Conservation (phyloP, 2,113 vertebrate genomes). For the Lophura nycthemera region DNA sequence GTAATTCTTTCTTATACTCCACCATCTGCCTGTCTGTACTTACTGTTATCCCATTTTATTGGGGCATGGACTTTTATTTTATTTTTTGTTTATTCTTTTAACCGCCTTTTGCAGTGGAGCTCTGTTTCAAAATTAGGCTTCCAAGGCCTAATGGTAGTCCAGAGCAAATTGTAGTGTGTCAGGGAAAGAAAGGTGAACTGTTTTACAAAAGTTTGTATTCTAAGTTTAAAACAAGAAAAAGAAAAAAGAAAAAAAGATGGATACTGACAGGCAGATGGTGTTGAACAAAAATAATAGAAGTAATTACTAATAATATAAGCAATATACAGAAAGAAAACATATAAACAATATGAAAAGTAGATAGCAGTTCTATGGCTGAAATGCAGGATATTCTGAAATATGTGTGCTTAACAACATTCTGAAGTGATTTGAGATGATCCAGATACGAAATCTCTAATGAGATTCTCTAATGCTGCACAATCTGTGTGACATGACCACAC, state of each 20-base stretch:
- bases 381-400: not conserved
- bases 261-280: slow-evolving; percentile 22
- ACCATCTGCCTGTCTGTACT: not conserved
- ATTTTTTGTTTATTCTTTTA: not conserved
- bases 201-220: not conserved
- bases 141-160: not conserved
- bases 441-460: not conserved
- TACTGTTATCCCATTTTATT: not conserved
- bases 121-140: not conserved
- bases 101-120: not conserved
- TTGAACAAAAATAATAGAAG: slow-evolving; percentile 3
- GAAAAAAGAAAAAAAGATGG: not conserved
- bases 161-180: not conserved
- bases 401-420: not conserved
- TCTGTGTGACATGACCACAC: rapidly evolving
- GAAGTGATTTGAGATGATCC: not conserved
- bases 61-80: not conserved
- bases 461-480: not conserved
- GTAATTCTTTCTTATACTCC: not conserved
- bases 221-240: not conserved
- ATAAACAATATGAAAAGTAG: not conserved
- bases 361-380: not conserved
- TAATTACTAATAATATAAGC: not conserved
- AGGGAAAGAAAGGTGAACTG: not conserved
- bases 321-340: not conserved